Base-by-base conservation (phyloP, 2,888 invertebrate genomes). In the Drosophila austrosaltans region DNA sequence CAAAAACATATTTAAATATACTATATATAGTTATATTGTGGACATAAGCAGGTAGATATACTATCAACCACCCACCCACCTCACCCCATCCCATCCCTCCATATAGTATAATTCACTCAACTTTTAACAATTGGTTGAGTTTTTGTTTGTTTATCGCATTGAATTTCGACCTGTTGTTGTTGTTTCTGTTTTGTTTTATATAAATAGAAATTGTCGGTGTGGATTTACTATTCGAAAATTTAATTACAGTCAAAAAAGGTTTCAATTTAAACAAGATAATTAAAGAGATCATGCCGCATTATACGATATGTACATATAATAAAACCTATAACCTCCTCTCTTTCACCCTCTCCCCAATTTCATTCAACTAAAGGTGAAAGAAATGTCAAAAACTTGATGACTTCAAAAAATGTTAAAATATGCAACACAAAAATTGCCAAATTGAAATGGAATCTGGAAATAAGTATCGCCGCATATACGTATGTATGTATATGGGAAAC, bases 51-150 rank as follows among this genome's bases (percentile, higher is more conserved):
- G 12, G 25, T 22, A 42, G 22, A 44, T 48, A 42, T 39, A 0
- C 6, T 16, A 16, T 30, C 39, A n/a, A 16, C 16, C 32, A 25
- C 25, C 7, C 20, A 3, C 20, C 5, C 20, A 7, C 48, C 12
- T 25, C 48, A 22, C 22, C 61, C 30, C 56, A 59, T 16, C 30
- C 30, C 30, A 8, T 2, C 36, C 10, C 10, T 7, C 10, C 10
- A 44, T 20, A 53, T 7, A 36, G 25, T 16, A 69, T 58, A 42
- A 28, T 25, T 44, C 64, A 40, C 39, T 59, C 69, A 40, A 67
- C 53, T 78, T 69, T 87, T 77, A 63, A 75, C 88, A 82, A 79
- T 48, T 75, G 88, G 72, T 74, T 85, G 77, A 44, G 48, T 79
- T 72, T 67, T 39, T 71, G 39, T 53, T 60, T 53, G 53, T 22